Evolutionary conservation across 2,888 invertebrate species (phyloP).

Genomic region (Pseudanteris insignis): DNA sequence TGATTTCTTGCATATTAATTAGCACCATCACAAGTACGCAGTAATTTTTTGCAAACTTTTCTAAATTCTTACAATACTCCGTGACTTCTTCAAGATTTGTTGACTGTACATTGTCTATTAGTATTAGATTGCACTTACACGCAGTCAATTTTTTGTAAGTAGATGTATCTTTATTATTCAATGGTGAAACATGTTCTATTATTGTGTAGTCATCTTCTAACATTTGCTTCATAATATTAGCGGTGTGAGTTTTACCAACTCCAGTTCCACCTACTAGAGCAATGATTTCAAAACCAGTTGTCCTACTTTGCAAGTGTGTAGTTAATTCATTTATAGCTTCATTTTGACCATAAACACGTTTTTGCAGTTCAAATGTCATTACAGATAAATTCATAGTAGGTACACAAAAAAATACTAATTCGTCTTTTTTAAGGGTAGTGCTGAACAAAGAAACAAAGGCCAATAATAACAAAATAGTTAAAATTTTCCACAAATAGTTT

Average conservation of each 20-base stretch:
- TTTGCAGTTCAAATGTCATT: constrained; percentile 47
- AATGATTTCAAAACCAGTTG: constrained; percentile 48
- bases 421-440: constrained; percentile 16
- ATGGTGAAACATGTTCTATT: constrained; percentile 50
- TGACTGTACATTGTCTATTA: constrained; percentile 57
- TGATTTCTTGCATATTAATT: constrained; percentile 53
- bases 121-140: constrained; percentile 53
- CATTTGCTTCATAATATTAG: constrained; percentile 54
- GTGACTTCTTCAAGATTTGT: constrained; percentile 51
- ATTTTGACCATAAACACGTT: constrained; percentile 54
- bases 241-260: constrained; percentile 60
- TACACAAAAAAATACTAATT: constrained; percentile 39
- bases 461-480: constrained; percentile 7
- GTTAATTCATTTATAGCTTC: constrained; percentile 48
- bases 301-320: constrained; percentile 38
- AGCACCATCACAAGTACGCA: constrained; percentile 53
- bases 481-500: no score
- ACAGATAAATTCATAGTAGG: constrained; percentile 48
- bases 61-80: constrained; percentile 43
- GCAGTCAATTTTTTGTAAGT: constrained; percentile 46
- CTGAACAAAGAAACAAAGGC: constrained; percentile 18
- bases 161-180: constrained; percentile 27
- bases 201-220: constrained; percentile 44
- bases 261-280: constrained; percentile 59
- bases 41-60: constrained; percentile 30